Conservation (phyloP, 2,113 vertebrate genomes). For the Nothoprocta pentlandii region DNA sequence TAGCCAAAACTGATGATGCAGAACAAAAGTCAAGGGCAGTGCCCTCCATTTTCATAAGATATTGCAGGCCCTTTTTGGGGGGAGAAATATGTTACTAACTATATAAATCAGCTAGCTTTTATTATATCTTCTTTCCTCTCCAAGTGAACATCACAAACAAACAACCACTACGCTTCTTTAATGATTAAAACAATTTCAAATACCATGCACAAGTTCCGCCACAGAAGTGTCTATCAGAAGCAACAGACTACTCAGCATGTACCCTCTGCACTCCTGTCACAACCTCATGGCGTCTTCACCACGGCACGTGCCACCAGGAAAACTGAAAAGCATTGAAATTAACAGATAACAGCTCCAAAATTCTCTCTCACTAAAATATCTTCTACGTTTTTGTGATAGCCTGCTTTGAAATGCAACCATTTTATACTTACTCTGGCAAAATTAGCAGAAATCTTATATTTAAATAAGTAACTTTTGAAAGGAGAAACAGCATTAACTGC, state of each 20-base stretch:
- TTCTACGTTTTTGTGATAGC: neutral
- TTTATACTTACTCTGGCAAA: conserved; percentile 36
- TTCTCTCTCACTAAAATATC: neutral
- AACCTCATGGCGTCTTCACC: neutral
- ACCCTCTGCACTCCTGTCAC: neutral
- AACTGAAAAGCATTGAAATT: neutral
- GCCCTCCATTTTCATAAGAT: neutral
- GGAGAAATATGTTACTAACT: neutral
- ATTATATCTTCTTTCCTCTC: neutral
- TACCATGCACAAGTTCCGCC: neutral
- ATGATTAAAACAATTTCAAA: neutral
- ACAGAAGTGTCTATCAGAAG: neutral
- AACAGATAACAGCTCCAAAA: neutral
- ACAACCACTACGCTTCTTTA: neutral
- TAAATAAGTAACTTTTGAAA: neutral
- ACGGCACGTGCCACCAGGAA: neutral
- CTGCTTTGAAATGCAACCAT: conserved; percentile 23
- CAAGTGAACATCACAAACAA: neutral
- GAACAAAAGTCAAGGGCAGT: neutral
- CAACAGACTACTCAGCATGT: neutral
- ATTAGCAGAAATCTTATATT: neutral
- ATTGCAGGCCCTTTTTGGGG: neutral
- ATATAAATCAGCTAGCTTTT: neutral
- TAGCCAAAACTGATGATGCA: neutral
- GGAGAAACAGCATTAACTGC: neutral